A percentile compares a stretch with the other conserved stretches of the same genome.
Evolutionary conservation across 2,888 invertebrate species (phyloP).

Genomic region (Dryadula phaetusa): DNA sequence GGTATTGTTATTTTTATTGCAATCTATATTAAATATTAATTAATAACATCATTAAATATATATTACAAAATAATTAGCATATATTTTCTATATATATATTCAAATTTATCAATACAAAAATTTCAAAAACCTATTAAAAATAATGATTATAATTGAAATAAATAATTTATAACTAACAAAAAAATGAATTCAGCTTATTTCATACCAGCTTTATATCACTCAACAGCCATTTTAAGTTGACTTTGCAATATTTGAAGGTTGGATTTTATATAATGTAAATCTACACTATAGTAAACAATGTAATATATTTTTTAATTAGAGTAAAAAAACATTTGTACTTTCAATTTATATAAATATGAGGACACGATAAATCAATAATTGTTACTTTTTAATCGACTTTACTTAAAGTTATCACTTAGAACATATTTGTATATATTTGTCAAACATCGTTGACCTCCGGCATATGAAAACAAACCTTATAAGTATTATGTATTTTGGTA

Average conservation of each 20-base stretch:
- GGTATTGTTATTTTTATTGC: neutral
- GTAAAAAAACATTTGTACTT: no score
- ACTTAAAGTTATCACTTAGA: neutral
- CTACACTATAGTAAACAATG: conserved; percentile 1
- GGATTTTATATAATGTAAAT: conserved; percentile 6
- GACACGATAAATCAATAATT: neutral
- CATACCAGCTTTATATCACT: neutral
- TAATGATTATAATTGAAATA: neutral
- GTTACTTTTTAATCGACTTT: neutral
- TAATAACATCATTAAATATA: neutral
- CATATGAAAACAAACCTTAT: conserved; percentile 8
- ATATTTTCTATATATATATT: neutral
- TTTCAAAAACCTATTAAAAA: neutral
- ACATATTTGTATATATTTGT: neutral
- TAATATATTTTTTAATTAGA: neutral
- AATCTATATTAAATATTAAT: neutral
- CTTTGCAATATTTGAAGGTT: neutral
- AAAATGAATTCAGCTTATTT: neutral
- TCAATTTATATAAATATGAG: neutral
- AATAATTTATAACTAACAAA: neutral
- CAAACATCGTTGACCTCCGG: neutral
- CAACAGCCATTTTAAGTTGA: neutral
- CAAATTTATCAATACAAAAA: neutral
- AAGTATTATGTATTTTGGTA: neutral
- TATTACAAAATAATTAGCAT: neutral